Evolutionary conservation across 2,113 vertebrate species (phyloP).

Genomic region (Mormoops blainvillei): DNA sequence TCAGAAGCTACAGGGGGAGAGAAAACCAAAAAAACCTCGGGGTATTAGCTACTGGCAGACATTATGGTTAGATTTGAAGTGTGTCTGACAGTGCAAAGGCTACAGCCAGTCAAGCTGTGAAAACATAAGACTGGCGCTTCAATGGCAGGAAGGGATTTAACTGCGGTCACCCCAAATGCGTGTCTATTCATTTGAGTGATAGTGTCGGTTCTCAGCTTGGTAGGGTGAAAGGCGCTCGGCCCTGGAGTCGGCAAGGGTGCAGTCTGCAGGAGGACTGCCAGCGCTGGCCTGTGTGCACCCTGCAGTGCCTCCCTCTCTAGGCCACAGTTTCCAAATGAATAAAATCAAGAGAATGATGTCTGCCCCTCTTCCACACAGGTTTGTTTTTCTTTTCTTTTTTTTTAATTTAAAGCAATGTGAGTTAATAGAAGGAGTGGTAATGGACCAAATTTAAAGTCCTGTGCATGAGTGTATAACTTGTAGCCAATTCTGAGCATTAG

Average conservation of each 20-base stretch:
- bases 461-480: background rate
- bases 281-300: background rate
- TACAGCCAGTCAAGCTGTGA: background rate
- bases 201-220: background rate
- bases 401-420: slow-evolving; percentile 34
- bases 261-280: background rate
- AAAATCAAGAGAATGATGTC: background rate
- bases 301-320: background rate
- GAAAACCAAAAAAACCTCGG: background rate
- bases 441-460: background rate
- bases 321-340: background rate
- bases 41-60: background rate
- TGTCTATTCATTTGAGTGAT: slow-evolving; percentile 6
- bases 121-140: background rate
- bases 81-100: background rate
- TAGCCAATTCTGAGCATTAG: background rate
- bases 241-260: background rate
- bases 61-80: background rate
- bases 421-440: background rate
- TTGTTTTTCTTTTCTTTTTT: too few species aligned
- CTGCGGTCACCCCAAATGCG: background rate
- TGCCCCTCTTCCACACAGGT: background rate
- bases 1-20: background rate
- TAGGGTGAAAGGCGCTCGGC: background rate
- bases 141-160: background rate